These are phyloP conservation scores for Otocyon megalotis DNA, from an alignment of 2,113 vertebrate genomes.

Conservation along the genomic window DNA sequence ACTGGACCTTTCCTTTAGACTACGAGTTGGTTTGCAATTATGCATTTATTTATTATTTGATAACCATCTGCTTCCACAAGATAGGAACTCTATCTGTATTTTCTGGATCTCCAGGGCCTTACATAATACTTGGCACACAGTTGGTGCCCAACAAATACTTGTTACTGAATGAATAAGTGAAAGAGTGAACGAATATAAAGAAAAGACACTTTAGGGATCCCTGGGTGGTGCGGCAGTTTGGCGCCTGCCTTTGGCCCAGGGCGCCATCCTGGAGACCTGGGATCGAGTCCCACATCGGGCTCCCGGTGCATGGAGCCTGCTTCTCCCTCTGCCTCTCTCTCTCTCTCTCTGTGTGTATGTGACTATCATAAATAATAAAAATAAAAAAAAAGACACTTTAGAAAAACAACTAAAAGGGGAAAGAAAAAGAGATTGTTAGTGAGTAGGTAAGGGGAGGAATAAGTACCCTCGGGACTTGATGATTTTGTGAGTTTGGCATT, in stretches of 20 bases:
- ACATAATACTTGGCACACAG: neutral
- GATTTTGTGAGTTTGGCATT: conserved; percentile 34
- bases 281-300: no score
- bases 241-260: no score
- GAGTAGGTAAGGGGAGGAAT: neutral
- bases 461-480: neutral
- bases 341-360: no score
- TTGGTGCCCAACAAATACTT: neutral
- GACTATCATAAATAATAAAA: no score
- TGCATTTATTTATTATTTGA: neutral
- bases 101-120: neutral
- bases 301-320: no score
- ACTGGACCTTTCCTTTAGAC: neutral
- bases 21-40: neutral
- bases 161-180: neutral
- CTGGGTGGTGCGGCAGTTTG: no score
- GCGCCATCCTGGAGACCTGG: no score
- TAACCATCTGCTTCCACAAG: conserved; percentile 19
- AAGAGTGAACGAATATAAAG: neutral
- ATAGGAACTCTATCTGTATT: neutral
- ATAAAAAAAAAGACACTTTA: neutral
- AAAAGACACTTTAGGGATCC: neutral
- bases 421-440: neutral
- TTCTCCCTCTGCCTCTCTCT: no score
- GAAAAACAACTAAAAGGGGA: neutral